Evolutionary conservation across 2,113 vertebrate genomes (phyloP), one percentile per base, ranked within the genome.

Genomic region (Pteruthius melanotis): DNA sequence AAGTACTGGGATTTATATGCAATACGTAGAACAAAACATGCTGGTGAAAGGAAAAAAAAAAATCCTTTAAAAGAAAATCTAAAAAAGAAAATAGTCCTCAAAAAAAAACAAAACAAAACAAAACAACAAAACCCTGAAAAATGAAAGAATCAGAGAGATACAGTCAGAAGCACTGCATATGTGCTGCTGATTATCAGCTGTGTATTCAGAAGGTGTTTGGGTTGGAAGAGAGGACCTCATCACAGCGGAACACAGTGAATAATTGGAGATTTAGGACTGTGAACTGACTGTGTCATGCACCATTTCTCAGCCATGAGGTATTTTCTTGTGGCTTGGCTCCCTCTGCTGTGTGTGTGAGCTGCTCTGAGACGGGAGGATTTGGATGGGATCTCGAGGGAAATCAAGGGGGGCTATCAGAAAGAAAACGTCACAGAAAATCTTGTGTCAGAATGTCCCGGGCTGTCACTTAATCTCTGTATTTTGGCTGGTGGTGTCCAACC

Each of bases 291-390:
- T 49, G 9, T 33, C 57, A 10, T 20, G 42, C 7, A 4, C 5
- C 6, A 27, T 72, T 80, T 54, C 39, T 92, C 18, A 11, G 30
- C 20, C 31, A 31, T 4, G 7, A 84, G 33, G 9, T 40, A 9
- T 80, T 90, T 91, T 61, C 47, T 80, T 39, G 52, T 76, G 47
- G 20, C 24, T 86, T 96, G 65, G 94, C 95, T 94, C 94, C 95
- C 92, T 74, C 96, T 96, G 68, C 78, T 86, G 92, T 79, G 27
- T 35, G 2, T 40, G 4, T 27, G 75, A 87, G 39, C 30, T 68
- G 24, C 35, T 37, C 53, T 45, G 61, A 87, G 27, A 39, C 7
- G 30, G 18, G 15, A 61, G 2, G 49, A 39, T 72, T 69, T 77
- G 16, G 3, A 45, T 40, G 10, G 27, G 24, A 11, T 82, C 85